Conservation (phyloP, 1,140 invertebrate genomes). For the Brachionus asplanchnoidis region DNA sequence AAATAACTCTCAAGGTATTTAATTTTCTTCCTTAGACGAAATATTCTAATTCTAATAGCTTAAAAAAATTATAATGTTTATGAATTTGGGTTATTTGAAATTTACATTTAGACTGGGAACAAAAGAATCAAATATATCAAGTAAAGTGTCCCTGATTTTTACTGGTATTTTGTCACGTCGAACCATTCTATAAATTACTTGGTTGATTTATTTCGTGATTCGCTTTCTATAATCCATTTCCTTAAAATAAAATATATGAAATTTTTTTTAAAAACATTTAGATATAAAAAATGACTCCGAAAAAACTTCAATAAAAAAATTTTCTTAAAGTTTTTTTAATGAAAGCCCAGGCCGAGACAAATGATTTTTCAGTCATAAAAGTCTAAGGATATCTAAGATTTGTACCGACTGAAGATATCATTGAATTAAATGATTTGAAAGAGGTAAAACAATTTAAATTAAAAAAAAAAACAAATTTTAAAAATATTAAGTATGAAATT, state of each 20-base stretch:
- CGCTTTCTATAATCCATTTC: not conserved
- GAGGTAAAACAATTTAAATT: not conserved
- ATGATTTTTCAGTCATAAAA: not conserved
- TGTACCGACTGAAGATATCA: not conserved
- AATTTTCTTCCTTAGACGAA: not conserved
- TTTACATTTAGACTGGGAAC: not conserved
- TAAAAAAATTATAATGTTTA: not conserved
- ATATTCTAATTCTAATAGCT: not conserved
- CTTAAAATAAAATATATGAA: not conserved
- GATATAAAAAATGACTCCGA: not conserved
- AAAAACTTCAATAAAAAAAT: not conserved
- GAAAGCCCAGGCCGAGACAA: not conserved
- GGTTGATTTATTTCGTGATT: not conserved
- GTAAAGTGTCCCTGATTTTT: not conserved
- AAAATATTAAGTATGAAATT: not conserved
- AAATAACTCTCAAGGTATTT: not conserved
- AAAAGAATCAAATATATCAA: not conserved
- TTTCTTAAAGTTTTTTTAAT: not conserved
- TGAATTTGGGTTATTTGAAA: too few relatives aligned
- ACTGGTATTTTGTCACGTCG: not conserved
- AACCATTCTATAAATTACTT: not conserved
- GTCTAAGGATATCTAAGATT: not conserved
- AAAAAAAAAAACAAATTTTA: not conserved
- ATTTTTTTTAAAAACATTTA: not conserved
- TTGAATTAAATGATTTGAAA: not conserved